Evolutionary conservation across 2,113 vertebrate genomes (phyloP).

Genomic region (Rhinoptilus africanus): DNA sequence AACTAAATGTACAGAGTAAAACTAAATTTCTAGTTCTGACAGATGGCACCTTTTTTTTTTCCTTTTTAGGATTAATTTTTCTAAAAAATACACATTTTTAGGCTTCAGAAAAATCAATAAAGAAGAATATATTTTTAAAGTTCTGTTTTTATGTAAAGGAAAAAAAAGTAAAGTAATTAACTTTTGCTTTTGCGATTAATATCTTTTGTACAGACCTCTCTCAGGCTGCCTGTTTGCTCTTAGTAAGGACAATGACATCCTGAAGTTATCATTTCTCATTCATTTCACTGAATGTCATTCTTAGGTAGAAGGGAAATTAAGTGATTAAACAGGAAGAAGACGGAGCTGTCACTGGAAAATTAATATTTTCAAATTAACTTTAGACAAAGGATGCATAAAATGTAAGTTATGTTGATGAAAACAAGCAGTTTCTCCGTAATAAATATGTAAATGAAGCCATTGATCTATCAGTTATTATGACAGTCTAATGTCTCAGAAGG

Average conservation of each 20-base stretch:
- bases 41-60: not conserved
- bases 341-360: conserved; percentile 37
- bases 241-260: not conserved
- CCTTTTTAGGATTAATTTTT: not conserved
- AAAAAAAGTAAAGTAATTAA: not conserved
- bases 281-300: conserved; percentile 28
- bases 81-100: not conserved
- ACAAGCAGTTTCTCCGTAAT: not conserved
- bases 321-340: conserved; percentile 37
- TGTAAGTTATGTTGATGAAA: conserved; percentile 42
- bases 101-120: not conserved
- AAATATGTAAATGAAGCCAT: conserved; percentile 37
- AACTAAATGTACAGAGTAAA: conserved; percentile 25
- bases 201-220: not conserved
- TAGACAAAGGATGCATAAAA: conserved; percentile 30
- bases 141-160: not conserved
- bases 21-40: not conserved
- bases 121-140: not conserved
- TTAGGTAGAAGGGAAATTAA: conserved; percentile 41
- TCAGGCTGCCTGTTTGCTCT: not conserved
- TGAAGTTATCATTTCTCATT: conserved; percentile 16
- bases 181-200: conserved; percentile 2
- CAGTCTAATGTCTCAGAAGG: conserved; percentile 14
- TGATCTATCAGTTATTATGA: conserved; percentile 45
- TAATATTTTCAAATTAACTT: conserved; percentile 54